phyloP scores from a whole-genome alignment of 2,113 vertebrate species.

The Cyanocitta stelleri region DNA sequence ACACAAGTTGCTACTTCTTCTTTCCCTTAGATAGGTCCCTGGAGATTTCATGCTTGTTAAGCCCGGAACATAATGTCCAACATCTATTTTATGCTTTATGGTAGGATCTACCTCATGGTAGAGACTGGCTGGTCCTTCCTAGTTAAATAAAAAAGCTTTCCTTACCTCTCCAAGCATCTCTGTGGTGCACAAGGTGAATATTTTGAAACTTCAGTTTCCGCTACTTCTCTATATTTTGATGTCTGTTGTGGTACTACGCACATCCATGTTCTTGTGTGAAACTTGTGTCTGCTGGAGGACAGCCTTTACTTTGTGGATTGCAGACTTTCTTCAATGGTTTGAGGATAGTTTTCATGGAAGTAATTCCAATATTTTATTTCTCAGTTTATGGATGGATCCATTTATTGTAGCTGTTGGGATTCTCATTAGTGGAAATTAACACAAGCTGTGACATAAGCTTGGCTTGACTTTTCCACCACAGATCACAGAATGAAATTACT shows the following conservation, averaged over 20 bases:
- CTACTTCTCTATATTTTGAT: not conserved
- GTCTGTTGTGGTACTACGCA: accelerated
- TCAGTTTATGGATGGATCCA: not conserved
- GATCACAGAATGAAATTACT: constrained; percentile 21
- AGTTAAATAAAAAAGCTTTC: not conserved
- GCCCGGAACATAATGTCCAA: not conserved
- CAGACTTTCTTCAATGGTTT: not conserved
- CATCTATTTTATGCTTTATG: not conserved
- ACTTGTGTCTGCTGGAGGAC: not conserved
- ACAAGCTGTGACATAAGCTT: constrained; percentile 6
- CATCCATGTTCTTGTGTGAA: not conserved
- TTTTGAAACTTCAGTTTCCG: not conserved
- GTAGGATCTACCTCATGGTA: not conserved
- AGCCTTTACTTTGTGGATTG: not conserved
- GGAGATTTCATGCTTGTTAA: not conserved
- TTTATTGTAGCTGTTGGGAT: constrained; percentile 17
- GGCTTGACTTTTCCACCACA: constrained; percentile 11
- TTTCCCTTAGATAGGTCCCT: not conserved
- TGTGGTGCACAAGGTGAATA: not conserved
- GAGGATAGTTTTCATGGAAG: not conserved
- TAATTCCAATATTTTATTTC: constrained; percentile 1
- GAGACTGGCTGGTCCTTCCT: not conserved
- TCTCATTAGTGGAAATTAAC: constrained; percentile 6
- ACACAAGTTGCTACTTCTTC: not conserved
- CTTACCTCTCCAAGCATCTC: not conserved